Conservation (phyloP, 2,888 invertebrate species). For the Trichacis sp. region DNA sequence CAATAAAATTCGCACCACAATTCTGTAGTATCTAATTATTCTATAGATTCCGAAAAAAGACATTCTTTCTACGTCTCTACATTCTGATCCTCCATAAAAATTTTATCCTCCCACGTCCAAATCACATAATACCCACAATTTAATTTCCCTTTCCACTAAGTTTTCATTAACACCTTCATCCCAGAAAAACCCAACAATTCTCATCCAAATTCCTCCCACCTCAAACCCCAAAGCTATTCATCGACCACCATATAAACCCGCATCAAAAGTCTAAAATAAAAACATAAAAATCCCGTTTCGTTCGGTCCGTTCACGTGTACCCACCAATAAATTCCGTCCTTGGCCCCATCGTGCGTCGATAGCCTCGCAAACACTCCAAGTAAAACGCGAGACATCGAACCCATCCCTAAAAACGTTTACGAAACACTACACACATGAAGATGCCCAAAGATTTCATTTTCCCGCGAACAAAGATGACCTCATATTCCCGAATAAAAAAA, state of each 20-base stretch:
- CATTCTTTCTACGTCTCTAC: no score
- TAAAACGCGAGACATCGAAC: slow-evolving; percentile 25
- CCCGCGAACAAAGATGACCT: neutral
- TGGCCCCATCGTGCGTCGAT: slow-evolving; percentile 25
- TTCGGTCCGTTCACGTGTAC: slow-evolving; percentile 12
- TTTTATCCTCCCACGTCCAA: no score
- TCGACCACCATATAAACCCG: neutral
- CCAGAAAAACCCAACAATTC: no score
- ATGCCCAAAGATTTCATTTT: slow-evolving; percentile 12
- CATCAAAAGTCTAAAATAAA: slow-evolving; percentile 10
- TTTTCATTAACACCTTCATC: no score
- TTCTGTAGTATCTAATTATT: no score
- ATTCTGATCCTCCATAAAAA: no score
- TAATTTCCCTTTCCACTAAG: no score
- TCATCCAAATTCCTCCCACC: no score
- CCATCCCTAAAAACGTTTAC: slow-evolving; percentile 32
- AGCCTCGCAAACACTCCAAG: slow-evolving; percentile 35
- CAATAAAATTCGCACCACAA: no score
- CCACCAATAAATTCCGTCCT: slow-evolving; percentile 32
- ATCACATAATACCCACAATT: no score
- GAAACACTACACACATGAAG: slow-evolving; percentile 28
- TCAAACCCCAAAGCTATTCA: no score
- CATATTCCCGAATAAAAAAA: neutral
- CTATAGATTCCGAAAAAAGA: no score
- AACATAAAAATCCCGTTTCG: slow-evolving; percentile 18